Percentiles rank a stretch among this genome's conserved stretches.
These are phyloP conservation scores for Ambastaia sidthimunki DNA, from an alignment of 2,797 vertebrate genomes.

Conservation along the genomic window DNA sequence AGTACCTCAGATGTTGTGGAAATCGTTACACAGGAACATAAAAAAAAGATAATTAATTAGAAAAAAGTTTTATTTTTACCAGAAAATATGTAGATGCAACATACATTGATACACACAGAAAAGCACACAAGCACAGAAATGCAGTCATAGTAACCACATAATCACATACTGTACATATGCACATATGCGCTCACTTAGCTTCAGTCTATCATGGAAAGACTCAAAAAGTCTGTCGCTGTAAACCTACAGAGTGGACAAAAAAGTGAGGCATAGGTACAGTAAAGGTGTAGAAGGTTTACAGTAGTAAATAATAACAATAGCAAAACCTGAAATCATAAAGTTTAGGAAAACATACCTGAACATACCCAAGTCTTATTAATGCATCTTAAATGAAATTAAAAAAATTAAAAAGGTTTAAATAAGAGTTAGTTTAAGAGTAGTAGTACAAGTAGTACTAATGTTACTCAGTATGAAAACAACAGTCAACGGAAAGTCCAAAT, in stretches of 20 bases:
- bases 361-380: neutral
- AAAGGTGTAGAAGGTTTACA: neutral
- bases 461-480: neutral
- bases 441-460: too few species aligned
- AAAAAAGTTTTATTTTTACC: too few species aligned
- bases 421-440: neutral
- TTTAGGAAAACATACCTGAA: neutral
- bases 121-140: too few species aligned
- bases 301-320: neutral
- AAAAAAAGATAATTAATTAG: too few species aligned
- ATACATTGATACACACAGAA: too few species aligned
- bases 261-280: too few species aligned
- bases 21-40: too few species aligned
- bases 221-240: slow-evolving; percentile 9
- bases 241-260: slow-evolving; percentile 21
- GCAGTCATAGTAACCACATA: too few species aligned
- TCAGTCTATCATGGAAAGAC: slow-evolving; percentile 21
- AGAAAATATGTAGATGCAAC: too few species aligned
- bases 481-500: neutral
- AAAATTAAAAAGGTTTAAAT: neutral
- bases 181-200: too few species aligned
- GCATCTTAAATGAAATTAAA: neutral
- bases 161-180: too few species aligned
- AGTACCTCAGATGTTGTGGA: too few species aligned
- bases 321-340: neutral